These are phyloP conservation scores for Dipodomys ordii DNA, from an alignment of 2,113 vertebrate genomes.

Conservation along the genomic window DNA sequence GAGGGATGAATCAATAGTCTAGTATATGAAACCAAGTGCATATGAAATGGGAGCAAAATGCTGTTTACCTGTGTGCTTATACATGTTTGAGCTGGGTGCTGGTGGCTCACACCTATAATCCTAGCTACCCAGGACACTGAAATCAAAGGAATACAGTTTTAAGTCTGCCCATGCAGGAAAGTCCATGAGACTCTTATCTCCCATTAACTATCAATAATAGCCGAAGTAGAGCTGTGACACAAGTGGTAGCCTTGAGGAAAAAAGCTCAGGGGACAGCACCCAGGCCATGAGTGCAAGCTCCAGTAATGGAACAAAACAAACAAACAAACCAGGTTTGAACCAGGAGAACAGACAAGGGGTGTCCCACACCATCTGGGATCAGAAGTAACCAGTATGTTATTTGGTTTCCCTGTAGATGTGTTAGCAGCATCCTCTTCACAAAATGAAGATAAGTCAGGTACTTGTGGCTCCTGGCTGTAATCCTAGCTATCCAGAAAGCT, in stretches of 20 bases:
- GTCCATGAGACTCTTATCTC: too few relatives aligned
- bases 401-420: neutral
- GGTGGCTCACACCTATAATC: too few relatives aligned
- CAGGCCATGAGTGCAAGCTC: too few relatives aligned
- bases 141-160: too few relatives aligned
- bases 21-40: neutral
- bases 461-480: too few relatives aligned
- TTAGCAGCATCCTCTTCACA: neutral
- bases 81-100: neutral
- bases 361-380: neutral
- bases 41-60: neutral
- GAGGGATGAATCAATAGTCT: neutral
- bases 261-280: too few relatives aligned
- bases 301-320: neutral
- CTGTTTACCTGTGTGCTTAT: neutral
- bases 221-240: too few relatives aligned
- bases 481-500: too few relatives aligned
- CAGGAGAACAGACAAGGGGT: neutral
- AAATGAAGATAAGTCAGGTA: neutral
- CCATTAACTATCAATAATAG: too few relatives aligned
- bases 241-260: too few relatives aligned
- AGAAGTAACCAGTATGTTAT: neutral
- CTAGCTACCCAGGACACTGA: too few relatives aligned
- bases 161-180: too few relatives aligned
- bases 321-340: slow-evolving; percentile 1